Percentiles rank a stretch among this genome's conserved stretches.
Evolutionary conservation across 2,888 invertebrate species (phyloP).

Genomic region (Meghimatium bilineatum): DNA sequence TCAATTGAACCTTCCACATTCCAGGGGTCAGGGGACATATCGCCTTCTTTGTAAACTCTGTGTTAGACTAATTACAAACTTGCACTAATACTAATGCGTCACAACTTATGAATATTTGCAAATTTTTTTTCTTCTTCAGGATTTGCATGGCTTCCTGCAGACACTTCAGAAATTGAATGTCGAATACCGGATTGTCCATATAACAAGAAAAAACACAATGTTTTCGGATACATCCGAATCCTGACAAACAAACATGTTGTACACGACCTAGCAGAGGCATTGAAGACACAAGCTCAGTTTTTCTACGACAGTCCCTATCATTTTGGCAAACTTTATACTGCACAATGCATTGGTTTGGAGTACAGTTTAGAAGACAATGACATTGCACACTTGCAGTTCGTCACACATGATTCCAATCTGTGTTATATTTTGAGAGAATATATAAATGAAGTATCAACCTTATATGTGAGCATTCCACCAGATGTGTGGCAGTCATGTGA

Average conservation of each 20-base stretch:
- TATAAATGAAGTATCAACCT: not conserved
- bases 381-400: slow-evolving; percentile 18
- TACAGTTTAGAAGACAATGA: slow-evolving; percentile 33
- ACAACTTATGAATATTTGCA: no score
- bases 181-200: slow-evolving; percentile 23
- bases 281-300: slow-evolving; percentile 19
- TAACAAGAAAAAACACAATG: slow-evolving; percentile 7
- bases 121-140: slow-evolving; percentile 14
- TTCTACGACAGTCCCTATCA: slow-evolving; percentile 14
- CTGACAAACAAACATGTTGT: slow-evolving; percentile 39
- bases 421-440: slow-evolving; percentile 5
- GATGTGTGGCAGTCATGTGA: slow-evolving; percentile 18
- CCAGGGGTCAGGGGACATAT: no score
- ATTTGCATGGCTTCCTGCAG: slow-evolving; percentile 19
- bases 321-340: not conserved
- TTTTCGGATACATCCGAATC: slow-evolving; percentile 39
- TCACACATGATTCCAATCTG: slow-evolving; percentile 30
- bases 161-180: slow-evolving; percentile 26
- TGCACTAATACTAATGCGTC: no score
- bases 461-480: slow-evolving; percentile 9
- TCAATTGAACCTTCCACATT: no score
- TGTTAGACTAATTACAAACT: no score
- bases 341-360: slow-evolving; percentile 21
- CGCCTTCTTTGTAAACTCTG: no score
- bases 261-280: slow-evolving; percentile 9